A percentile compares a stretch with the other conserved stretches of the same genome.
phyloP scores from a whole-genome alignment of 2,888 invertebrate genomes.

The Oscheius sp. region DNA sequence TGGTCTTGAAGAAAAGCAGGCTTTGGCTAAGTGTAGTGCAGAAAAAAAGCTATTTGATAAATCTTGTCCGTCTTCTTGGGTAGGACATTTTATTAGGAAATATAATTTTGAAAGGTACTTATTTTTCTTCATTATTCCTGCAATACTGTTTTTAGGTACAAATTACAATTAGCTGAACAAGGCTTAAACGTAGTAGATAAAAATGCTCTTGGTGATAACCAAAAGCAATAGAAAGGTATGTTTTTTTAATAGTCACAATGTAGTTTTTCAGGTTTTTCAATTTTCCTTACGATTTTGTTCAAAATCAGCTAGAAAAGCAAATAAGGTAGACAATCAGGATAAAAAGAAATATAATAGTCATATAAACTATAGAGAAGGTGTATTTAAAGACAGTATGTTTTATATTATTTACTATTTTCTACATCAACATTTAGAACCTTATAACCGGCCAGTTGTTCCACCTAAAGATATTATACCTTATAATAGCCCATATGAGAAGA shows the following conservation, averaged over 20 bases:
- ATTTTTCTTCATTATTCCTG: background rate
- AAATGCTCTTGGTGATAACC: conserved; percentile 46
- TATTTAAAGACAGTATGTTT: background rate
- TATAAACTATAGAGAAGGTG: background rate
- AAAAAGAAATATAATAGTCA: background rate
- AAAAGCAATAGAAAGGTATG: conserved; percentile 15
- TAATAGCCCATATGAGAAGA: too few species aligned
- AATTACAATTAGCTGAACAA: conserved; percentile 58
- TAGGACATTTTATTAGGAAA: conserved; percentile 67
- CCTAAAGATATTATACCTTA: background rate
- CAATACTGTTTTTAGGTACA: conserved; percentile 56
- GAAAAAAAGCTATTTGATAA: conserved; percentile 47
- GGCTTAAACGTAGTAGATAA: conserved; percentile 64
- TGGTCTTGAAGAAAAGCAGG: conserved; percentile 34
- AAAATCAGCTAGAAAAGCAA: background rate
- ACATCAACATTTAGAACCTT: too few species aligned
- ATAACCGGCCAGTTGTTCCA: background rate
- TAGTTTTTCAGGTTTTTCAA: background rate
- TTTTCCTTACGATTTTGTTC: background rate
- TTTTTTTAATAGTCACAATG: background rate
- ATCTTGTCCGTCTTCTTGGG: conserved; percentile 60
- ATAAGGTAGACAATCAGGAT: background rate
- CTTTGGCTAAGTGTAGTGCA: conserved; percentile 39
- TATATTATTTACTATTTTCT: background rate
- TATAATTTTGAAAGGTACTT: conserved; percentile 62